Evolutionary conservation across 2,888 invertebrate species (phyloP), one percentile per base, ranked within the genome.

Genomic region (Melieria picta): DNA sequence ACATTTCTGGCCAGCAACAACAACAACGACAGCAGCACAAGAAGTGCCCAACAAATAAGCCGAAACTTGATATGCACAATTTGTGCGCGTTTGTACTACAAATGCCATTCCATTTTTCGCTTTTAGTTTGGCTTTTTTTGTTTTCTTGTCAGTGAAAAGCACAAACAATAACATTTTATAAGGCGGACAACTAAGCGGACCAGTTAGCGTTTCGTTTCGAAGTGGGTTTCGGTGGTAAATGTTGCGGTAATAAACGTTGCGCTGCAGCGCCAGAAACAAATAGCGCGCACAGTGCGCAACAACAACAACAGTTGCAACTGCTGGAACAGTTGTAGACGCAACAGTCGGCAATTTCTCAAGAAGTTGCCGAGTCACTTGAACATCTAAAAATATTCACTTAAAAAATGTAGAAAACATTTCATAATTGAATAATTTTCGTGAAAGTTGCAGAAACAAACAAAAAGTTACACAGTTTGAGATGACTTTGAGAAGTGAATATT

Each of bases 311-410:
- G 4, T n/a, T n/a, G n/a, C 43, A 13, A 55, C 4, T 43, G 55
- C 45, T 52, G 55, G n/a, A 45, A n/a, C 52, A 45, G 13, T 11
- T 48, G 47, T n/a, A 13, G 42, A 64, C 2, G 43, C 60, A 42
- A 43, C 46, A 55, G 64, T 65, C 43, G 55, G 13, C 16, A 55
- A 65, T 55, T 52, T 65, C 64, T 65, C 55, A 30, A 55, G 64
- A 65, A 45, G 55, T 55, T 65, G 55, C 64, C 64, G 7, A 10
- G 47, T 52, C 64, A 43, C 42, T 42, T 3, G 5, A 42, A 30
- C 9, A 50, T 11, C n/a, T 55, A 65, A 64, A 43, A 48, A 64
- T 64, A 64, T 42, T 52, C 55, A 55, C 9, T 43, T 55, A 0
- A 30, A 0, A 30, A 30, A 30, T 30, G 30, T 30, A 30, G 30